Conservation (phyloP, 1,140 invertebrate species). For the Bactericera cockerelli region DNA sequence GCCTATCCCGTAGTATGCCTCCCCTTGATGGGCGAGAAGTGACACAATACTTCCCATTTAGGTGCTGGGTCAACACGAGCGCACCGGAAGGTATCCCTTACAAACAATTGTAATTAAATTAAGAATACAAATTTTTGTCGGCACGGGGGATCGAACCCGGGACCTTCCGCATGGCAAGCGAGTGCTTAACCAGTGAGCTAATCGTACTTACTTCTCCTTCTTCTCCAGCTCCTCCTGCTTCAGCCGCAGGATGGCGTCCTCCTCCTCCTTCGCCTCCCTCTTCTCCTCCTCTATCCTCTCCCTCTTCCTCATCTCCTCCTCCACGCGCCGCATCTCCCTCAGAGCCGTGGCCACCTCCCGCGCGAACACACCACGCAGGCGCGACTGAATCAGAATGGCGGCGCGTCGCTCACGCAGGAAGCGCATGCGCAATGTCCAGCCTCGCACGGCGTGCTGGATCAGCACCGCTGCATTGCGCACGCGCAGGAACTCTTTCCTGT, state of each 20-base stretch:
- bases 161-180: too few species aligned
- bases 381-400: constrained; percentile 76
- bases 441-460: constrained; percentile 73
- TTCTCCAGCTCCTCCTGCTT: background rate
- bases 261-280: constrained; percentile 33
- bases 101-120: too few species aligned
- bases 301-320: constrained; percentile 73
- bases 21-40: too few species aligned
- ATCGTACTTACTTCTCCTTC: constrained; percentile 9
- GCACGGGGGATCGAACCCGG: too few species aligned
- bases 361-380: constrained; percentile 77
- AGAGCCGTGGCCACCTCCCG: constrained; percentile 69
- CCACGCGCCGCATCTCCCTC: constrained; percentile 75
- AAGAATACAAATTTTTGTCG: too few species aligned
- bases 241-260: constrained; percentile 25
- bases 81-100: too few species aligned
- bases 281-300: constrained; percentile 55
- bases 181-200: too few species aligned
- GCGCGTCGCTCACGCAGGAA: constrained; percentile 71
- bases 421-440: constrained; percentile 66
- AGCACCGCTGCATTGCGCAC: constrained; percentile 53
- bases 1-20: too few species aligned
- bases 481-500: constrained; percentile 42
- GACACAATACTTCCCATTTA: too few species aligned
- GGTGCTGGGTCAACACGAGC: too few species aligned